A percentile compares a stretch with the other conserved stretches of the same genome.
Evolutionary conservation across 2,797 vertebrate genomes (phyloP).

Genomic region (Microtus californicus): DNA sequence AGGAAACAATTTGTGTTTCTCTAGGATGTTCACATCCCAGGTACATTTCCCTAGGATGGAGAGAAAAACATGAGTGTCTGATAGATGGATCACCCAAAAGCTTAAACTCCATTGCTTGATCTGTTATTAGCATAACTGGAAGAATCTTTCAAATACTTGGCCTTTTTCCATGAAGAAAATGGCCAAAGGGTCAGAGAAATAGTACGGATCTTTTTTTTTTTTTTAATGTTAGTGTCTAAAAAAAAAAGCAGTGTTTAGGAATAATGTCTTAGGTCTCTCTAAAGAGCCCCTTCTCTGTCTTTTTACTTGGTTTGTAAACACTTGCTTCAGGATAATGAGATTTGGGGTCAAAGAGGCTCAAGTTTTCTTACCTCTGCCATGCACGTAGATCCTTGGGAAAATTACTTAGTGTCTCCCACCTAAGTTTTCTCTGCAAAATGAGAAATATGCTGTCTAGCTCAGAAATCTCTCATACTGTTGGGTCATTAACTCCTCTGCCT

Average conservation of each 20-base stretch:
- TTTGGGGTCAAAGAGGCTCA: neutral
- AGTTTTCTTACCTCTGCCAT: neutral
- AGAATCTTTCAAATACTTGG: conserved; percentile 42
- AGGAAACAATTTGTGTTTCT: conserved; percentile 32
- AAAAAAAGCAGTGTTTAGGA: conserved; percentile 13
- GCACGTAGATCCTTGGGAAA: neutral
- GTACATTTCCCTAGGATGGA: neutral
- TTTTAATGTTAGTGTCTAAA: neutral
- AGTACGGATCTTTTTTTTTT: neutral
- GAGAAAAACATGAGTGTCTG: conserved; percentile 29
- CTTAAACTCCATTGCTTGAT: conserved; percentile 60
- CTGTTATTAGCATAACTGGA: conserved; percentile 52
- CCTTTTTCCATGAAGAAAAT: conserved; percentile 34
- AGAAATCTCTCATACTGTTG: neutral
- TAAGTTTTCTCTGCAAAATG: conserved; percentile 43
- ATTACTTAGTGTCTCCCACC: neutral
- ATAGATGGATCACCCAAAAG: conserved; percentile 17
- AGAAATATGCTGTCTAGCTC: neutral
- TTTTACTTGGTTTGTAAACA: conserved; percentile 56
- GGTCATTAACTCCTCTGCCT: neutral
- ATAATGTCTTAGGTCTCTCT: neutral
- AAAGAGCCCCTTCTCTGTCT: neutral
- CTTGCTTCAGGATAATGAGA: conserved; percentile 16
- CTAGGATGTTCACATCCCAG: neutral
- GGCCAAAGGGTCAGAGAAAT: conserved; percentile 14